These are phyloP conservation scores for Phytoseiulus persimilis DNA, from an alignment of 2,888 invertebrate species.

Conservation along the genomic window DNA sequence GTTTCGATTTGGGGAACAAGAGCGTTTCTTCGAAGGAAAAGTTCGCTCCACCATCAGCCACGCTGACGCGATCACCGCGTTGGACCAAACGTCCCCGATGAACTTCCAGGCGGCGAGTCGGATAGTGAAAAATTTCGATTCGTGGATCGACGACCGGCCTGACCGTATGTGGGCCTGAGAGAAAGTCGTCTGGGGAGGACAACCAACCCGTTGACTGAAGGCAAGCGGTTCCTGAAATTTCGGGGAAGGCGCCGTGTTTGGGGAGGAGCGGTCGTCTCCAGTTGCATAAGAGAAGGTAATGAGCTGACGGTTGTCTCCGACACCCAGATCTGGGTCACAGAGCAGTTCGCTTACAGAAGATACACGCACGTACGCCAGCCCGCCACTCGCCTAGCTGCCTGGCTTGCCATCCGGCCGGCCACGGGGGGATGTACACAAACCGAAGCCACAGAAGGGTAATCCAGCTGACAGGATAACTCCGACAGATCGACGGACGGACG, in stretches of 20 bases:
- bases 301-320: not conserved
- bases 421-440: not conserved
- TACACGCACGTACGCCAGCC: not conserved
- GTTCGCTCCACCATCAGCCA: too few species aligned
- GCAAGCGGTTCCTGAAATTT: not conserved
- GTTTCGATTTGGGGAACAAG: not conserved
- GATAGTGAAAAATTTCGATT: too few species aligned
- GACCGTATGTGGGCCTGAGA: too few species aligned
- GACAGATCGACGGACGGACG: not conserved
- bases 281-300: not conserved
- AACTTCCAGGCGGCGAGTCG: too few species aligned
- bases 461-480: not conserved
- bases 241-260: not conserved
- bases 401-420: not conserved
- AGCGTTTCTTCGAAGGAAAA: too few species aligned
- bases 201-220: too few species aligned
- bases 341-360: not conserved
- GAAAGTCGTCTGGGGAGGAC: too few species aligned
- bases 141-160: too few species aligned
- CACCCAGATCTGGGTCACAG: not conserved
- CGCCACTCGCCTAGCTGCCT: not conserved
- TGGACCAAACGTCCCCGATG: too few species aligned
- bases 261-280: not conserved
- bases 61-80: too few species aligned
- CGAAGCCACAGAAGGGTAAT: constrained; percentile 1